Conservation (phyloP, 2,113 vertebrate genomes). For the Corvus cornix region DNA sequence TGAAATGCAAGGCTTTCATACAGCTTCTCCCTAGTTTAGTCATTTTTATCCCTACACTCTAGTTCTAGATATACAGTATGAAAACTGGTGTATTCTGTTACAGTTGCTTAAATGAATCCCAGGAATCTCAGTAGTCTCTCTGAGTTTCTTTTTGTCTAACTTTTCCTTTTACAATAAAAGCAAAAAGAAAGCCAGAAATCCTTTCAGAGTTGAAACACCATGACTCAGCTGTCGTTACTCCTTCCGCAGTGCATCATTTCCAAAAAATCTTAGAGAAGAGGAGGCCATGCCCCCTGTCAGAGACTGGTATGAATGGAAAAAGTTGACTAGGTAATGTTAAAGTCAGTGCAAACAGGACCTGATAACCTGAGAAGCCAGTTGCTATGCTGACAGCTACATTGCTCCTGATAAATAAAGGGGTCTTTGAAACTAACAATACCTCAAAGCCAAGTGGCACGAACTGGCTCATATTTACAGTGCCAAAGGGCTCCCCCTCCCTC, state of each 20-base stretch:
- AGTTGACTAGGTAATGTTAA: background rate
- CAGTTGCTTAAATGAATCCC: background rate
- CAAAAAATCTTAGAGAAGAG: background rate
- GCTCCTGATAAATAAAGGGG: background rate
- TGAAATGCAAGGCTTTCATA: background rate
- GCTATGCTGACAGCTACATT: background rate
- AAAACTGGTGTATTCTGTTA: background rate
- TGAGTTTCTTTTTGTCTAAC: background rate
- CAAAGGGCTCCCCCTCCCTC: background rate
- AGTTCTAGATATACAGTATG: background rate
- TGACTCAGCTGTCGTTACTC: background rate
- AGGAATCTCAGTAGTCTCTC: background rate
- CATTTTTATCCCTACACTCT: fast-evolving
- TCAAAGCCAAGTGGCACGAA: background rate
- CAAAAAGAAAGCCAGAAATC: background rate
- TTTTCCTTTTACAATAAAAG: background rate
- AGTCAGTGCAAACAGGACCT: background rate
- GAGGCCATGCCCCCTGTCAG: background rate
- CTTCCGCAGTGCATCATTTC: background rate
- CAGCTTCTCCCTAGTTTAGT: background rate
- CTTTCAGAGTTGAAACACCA: background rate
- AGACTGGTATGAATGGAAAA: background rate
- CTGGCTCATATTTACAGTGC: background rate
- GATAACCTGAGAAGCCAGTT: background rate
- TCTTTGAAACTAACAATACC: background rate